These are phyloP conservation scores for Lordiphosa stackelbergi DNA, from an alignment of 1,140 invertebrate species.

Conservation along the genomic window DNA sequence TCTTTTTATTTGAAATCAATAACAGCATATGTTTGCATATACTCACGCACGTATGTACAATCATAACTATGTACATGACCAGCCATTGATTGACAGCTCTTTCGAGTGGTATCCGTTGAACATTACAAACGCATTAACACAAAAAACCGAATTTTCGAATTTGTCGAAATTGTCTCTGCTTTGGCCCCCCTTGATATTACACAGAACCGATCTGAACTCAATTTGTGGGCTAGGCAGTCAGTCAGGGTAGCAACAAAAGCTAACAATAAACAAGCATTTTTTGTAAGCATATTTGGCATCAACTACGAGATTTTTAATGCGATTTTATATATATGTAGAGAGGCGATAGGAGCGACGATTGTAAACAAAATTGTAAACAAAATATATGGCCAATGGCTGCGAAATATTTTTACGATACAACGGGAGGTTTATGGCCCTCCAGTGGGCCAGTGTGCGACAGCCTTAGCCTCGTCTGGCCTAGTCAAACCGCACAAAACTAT, in stretches of 20 bases:
- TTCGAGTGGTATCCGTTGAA: conserved; percentile 14
- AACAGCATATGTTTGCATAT: conserved; percentile 21
- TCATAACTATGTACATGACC: conserved; percentile 19
- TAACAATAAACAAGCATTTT: conserved; percentile 40
- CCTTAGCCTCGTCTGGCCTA: too few species aligned
- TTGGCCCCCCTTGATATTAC: conserved; percentile 26
- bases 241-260: conserved; percentile 23
- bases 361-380: conserved; percentile 66
- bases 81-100: conserved; percentile 60
- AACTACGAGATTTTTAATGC: conserved; percentile 50
- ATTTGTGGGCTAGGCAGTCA: conserved; percentile 26
- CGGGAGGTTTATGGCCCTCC: conserved; percentile 33
- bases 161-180: conserved; percentile 9
- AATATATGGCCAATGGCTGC: conserved; percentile 22
- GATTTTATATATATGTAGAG: conserved; percentile 33
- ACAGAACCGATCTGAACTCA: conserved; percentile 27
- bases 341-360: conserved; percentile 19
- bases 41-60: conserved; percentile 20
- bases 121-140: conserved; percentile 19
- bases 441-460: too few species aligned
- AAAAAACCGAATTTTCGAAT: conserved; percentile 20
- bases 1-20: conserved; percentile 50
- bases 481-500: too few species aligned
- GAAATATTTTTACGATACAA: conserved; percentile 64
- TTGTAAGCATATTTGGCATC: conserved; percentile 44